Base-by-base conservation (phyloP, 1,140 invertebrate species). In the Sipha flava region DNA sequence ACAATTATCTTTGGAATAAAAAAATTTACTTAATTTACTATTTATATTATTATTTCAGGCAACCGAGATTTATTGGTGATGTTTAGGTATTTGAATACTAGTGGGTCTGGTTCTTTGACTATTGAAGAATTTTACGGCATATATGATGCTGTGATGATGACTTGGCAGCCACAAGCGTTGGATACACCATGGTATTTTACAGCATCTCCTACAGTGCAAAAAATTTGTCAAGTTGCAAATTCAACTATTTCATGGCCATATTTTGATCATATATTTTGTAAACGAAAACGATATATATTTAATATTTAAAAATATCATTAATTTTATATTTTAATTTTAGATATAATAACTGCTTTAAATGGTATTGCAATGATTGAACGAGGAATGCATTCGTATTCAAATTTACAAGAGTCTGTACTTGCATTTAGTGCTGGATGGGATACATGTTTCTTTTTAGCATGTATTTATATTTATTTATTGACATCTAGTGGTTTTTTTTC, bases 11-110 rank as follows among this genome's bases (percentile, higher is more conserved):
- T n/a, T n/a, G n/a, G n/a, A n/a, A n/a, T n/a, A n/a, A n/a, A n/a
- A n/a, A n/a, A n/a, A n/a, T n/a, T n/a, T n/a, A n/a, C n/a, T n/a
- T n/a, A n/a, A 40, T 6, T 52, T 62, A 34, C 21, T 18, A n/a
- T 70, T 70, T 68, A 7, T 18, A 52, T 79, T 47, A 10, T 70
- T 80, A 68, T 85, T 87, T 14, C 84, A 94, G 93, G 88, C 81
- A 88, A 88, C n/a, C 86, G 89, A 83, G 94, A 96, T 84, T 88
- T 92, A 23, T 90, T 94, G 82, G 86, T 96, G 80, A 92, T 92
- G 87, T 96, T 94, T 87, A 91, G 92, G 84, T 89, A 92, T 81
- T 86, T 95, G 82, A 94, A 95, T 84, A 85, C 86, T 29, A 90
- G 90, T 6, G 88, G 88, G 21, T 88, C 86, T 43, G 92, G 93